Evolutionary conservation across 2,888 invertebrate species (phyloP).

Genomic region (Mantis religiosa): DNA sequence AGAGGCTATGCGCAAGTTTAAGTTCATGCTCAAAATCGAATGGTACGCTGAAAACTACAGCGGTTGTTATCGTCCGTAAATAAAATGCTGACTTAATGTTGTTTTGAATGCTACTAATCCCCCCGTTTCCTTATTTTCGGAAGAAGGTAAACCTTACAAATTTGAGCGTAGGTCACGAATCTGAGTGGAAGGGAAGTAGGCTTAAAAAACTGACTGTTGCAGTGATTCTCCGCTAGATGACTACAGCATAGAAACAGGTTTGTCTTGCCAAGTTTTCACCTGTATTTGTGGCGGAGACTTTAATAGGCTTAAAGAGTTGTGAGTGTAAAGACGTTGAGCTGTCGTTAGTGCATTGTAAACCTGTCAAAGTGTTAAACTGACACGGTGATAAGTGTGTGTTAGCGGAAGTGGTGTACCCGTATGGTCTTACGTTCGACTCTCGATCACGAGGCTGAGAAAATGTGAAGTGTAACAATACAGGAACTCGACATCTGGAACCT

Average conservation of each 20-base stretch:
- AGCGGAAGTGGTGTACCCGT: background rate
- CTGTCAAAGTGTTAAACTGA: background rate
- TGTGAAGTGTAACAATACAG: background rate
- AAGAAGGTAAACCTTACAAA: too few species aligned
- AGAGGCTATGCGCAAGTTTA: too few species aligned
- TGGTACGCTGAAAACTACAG: too few species aligned
- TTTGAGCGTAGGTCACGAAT: too few species aligned
- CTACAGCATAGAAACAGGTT: background rate
- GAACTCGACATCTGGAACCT: background rate
- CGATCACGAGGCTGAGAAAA: background rate
- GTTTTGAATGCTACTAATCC: too few species aligned
- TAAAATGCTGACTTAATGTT: too few species aligned
- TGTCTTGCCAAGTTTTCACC: background rate
- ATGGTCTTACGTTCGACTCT: background rate
- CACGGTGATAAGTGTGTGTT: background rate
- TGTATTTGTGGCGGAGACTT: background rate
- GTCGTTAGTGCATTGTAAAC: background rate
- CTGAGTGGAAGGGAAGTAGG: background rate
- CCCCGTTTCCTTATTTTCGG: too few species aligned
- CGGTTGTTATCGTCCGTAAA: too few species aligned
- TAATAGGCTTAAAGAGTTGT: background rate
- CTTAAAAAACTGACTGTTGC: background rate
- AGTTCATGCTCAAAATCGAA: too few species aligned
- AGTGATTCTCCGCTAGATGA: background rate
- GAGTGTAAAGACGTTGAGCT: background rate